These are phyloP conservation scores for Ylistrum balloti DNA, from an alignment of 1,140 invertebrate species.

Conservation along the genomic window DNA sequence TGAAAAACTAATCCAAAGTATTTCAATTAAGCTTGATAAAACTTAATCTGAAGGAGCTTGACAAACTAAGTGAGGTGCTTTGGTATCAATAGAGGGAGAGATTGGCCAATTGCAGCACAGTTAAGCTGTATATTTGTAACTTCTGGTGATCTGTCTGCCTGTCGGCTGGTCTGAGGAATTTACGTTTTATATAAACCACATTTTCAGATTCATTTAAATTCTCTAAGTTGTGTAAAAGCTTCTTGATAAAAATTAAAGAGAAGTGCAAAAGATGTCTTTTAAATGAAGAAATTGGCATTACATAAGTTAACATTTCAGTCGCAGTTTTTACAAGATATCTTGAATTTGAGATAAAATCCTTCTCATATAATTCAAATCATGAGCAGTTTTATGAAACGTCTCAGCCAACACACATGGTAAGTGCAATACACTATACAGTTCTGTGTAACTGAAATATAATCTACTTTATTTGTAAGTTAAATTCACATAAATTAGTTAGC, in stretches of 20 bases:
- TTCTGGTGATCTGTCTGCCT: not conserved
- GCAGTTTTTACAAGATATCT: not conserved
- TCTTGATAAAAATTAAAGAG: not conserved
- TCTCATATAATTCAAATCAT: not conserved
- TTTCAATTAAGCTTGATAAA: too few relatives aligned
- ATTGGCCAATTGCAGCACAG: not conserved
- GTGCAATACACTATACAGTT: not conserved
- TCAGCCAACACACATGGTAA: not conserved
- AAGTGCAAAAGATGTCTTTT: not conserved
- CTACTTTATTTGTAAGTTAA: not conserved
- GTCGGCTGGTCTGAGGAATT: not conserved
- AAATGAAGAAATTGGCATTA: not conserved
- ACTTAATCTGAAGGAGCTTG: too few relatives aligned
- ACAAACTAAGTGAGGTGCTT: too few relatives aligned
- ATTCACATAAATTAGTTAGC: not conserved
- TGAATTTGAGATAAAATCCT: conserved; percentile 36
- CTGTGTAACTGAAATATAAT: conserved; percentile 11
- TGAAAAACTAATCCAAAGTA: too few relatives aligned
- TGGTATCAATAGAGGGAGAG: not conserved
- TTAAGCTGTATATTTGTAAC: not conserved
- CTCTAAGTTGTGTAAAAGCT: not conserved
- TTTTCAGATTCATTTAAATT: conserved; percentile 14
- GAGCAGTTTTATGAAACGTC: not conserved
- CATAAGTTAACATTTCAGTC: not conserved
- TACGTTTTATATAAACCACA: not conserved